Base-by-base conservation (phyloP, 1,140 invertebrate genomes). In the Eubasilissa regina region DNA sequence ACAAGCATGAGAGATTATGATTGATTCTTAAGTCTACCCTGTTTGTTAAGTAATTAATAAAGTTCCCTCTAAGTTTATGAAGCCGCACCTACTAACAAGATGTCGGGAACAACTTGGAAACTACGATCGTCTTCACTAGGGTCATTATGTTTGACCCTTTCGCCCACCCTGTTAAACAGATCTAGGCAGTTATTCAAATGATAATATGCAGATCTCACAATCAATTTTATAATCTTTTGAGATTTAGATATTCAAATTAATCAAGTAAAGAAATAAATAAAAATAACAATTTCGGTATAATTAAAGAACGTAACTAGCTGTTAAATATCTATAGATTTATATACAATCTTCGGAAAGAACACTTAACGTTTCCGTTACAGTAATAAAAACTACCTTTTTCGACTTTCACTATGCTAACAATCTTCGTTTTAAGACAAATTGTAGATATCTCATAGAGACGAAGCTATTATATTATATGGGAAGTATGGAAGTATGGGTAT, bases 91-190 rank as follows among this genome's bases (percentile, higher is more conserved):
- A 75, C 70, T 66, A 35, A 73, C 55, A 73, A 56, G 56, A 75
- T 53, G 70, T 25, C 62, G 15, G 70, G 19, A 55, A 15, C 44
- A 75, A 75, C 44, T 75, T 66, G 56, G 43, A 17, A 80, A 75
- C 78, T 75, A 75, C 60, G 51, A 76, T 80, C 60, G 47, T 76
- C 79, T 77, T 77, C 75, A 15, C 13, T 10, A 44, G 58, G 79
- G 79, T 80, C 75, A 80, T 80, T 77, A 80, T 80, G 75, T 75
- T 80, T 80, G 79, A 80, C 79, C 79, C 79, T 68, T 51, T 64
- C 25, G 44, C 8, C 58, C 43, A 64, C 47, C 56, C 79, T 35
- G 58, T 74, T 75, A 73, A 60, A 62, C 48, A 77, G 70, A 75
- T 80, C 78, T 80, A 45, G 15, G 66, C 75, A 75, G 75, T 72